Evolutionary conservation across 1,140 invertebrate species (phyloP), one percentile per base, ranked within the genome.

Genomic region (Dreissena rostriformis): DNA sequence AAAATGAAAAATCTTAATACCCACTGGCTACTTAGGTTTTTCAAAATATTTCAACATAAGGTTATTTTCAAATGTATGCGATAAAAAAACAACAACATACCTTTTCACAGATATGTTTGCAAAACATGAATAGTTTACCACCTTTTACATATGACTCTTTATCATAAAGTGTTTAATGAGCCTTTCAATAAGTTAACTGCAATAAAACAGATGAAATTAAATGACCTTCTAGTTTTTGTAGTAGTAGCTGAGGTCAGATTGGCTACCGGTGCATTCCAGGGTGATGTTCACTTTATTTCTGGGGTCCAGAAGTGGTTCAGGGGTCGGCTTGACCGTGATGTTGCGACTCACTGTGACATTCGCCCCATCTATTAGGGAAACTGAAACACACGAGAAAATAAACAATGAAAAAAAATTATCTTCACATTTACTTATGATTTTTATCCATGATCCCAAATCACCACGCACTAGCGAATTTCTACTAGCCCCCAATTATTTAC

Each of bases 211-310:
- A 39, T 39, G 2, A 8, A 5, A 39, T 39, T 5, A 39, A 39
- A 39, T 19, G 15, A 52, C 77, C 8, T 57, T 70, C 77, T 66
- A 70, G 26, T 79, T 79, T 70, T 79, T 79, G 39, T 70, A 70
- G 67, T 79, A 79, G n/a, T 68, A 79, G n/a, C 66, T 57, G 14
- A 79, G 65, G n/a, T 79, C 67, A 1, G 66, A 55, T n/a, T 17
- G 24, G 26, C 77, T 79, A 5, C 77, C 65, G 19, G 26, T 71
- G 57, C 77, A 79, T 22, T 79, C 22, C 0, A 79, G 66, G 5
- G 52, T 53, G 14, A 79, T 66, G 49, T 70, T 17, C 8, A 79
- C 77, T 6, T 8, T 53, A 49, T 68, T 28, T 29, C n/a, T 24
- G 29, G 65, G 63, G 29, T 71, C 28, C 26, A n/a, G 26, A 39